Conservation (phyloP, 2,888 invertebrate species). For the Tipula unca region DNA sequence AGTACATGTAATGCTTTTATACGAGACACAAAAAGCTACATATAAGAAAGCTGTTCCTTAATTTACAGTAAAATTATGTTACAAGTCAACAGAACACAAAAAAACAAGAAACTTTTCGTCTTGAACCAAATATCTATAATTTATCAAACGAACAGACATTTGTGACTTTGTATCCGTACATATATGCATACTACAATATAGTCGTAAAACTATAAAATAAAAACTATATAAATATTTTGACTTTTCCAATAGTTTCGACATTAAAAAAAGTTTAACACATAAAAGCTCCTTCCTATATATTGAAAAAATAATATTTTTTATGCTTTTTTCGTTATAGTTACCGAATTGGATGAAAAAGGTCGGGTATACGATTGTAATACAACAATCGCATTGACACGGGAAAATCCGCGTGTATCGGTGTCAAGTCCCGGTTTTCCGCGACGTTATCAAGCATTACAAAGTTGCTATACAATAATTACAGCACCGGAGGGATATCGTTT, state of each 20-base stretch:
- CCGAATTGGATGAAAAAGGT: constrained; percentile 42
- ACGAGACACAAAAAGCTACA: too few species aligned
- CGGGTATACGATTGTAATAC: constrained; percentile 52
- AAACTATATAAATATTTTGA: background rate
- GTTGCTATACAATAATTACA: constrained; percentile 61
- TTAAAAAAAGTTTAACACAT: background rate
- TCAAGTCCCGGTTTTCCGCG: constrained; percentile 75
- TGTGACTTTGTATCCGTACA: background rate
- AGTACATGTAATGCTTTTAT: background rate
- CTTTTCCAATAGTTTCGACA: background rate
- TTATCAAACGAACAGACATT: background rate
- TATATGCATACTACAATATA: background rate
- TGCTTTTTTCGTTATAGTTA: constrained; percentile 26
- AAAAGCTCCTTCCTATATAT: background rate
- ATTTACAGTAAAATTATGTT: background rate
- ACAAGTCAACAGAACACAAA: background rate
- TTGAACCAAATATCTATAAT: background rate
- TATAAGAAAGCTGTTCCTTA: too few species aligned
- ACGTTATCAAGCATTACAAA: constrained; percentile 65
- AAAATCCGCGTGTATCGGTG: constrained; percentile 57
- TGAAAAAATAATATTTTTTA: background rate
- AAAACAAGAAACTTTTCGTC: background rate
- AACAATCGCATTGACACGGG: constrained; percentile 54
- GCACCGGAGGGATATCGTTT: constrained; percentile 63
- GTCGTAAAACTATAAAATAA: background rate